Conservation (phyloP, 1,140 invertebrate species). For the Chlorops oryzae region DNA sequence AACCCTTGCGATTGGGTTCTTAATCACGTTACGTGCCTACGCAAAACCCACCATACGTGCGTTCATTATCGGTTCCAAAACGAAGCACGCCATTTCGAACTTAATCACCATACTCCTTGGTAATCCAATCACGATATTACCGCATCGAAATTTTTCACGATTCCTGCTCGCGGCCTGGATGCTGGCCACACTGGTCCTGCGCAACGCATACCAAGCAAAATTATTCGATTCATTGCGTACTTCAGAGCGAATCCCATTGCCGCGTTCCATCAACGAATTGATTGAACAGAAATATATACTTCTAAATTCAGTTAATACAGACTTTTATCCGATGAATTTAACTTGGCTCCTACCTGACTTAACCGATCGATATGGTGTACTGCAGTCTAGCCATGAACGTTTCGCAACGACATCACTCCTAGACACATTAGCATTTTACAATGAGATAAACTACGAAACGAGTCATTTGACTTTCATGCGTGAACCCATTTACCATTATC, state of each 20-base stretch:
- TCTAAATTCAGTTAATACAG: not conserved
- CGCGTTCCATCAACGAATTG: not conserved
- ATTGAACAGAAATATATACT: conserved; percentile 1
- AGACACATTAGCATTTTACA: conserved; percentile 8
- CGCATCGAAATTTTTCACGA: conserved; percentile 14
- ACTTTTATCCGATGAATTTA: conserved; percentile 10
- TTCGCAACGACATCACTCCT: not conserved
- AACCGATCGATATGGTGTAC: not conserved
- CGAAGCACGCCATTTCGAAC: not conserved
- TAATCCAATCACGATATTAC: conserved; percentile 11
- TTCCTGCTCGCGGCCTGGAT: conserved; percentile 14
- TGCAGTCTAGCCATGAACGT: not conserved
- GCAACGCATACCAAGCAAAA: conserved; percentile 18
- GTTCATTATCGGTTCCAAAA: conserved; percentile 9
- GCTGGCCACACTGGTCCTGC: conserved; percentile 10
- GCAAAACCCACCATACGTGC: not conserved
- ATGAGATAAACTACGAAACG: conserved; percentile 3
- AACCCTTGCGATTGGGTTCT: not conserved
- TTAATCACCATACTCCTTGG: conserved; percentile 11
- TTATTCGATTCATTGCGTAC: conserved; percentile 13
- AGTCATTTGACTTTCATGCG: conserved; percentile 6
- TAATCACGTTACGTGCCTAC: not conserved
- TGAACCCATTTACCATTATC: conserved; percentile 9
- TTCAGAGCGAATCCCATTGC: not conserved
- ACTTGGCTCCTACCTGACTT: not conserved